Percentiles rank a stretch among this genome's conserved stretches.
These are phyloP conservation scores for Sebastes variabilis DNA, from an alignment of 2,797 vertebrate species.

Conservation along the genomic window DNA sequence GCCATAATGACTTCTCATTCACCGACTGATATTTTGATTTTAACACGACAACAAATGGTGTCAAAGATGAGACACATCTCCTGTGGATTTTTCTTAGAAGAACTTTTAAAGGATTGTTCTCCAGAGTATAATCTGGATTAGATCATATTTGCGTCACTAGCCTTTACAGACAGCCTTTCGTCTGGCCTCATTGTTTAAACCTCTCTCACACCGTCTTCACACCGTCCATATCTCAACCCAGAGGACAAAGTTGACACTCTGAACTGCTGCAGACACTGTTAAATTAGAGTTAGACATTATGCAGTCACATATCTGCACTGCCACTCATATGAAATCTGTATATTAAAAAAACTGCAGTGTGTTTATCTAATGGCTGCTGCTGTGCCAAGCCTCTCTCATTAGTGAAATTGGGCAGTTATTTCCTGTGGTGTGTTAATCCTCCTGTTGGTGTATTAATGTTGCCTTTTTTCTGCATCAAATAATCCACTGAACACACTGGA, in stretches of 20 bases:
- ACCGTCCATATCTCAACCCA: not conserved
- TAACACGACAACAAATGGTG: not conserved
- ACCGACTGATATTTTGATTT: slow-evolving; percentile 7
- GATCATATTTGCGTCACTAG: slow-evolving; percentile 39
- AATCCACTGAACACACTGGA: slow-evolving; percentile 27
- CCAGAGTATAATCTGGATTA: slow-evolving; percentile 58
- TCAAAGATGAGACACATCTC: not conserved
- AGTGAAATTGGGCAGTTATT: slow-evolving; percentile 67
- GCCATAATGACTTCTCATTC: not conserved
- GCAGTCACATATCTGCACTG: not conserved
- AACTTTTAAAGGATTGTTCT: slow-evolving; percentile 39
- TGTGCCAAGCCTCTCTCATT: slow-evolving; percentile 48
- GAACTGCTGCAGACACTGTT: not conserved
- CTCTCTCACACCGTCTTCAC: slow-evolving; percentile 11
- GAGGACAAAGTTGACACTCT: slow-evolving; percentile 1
- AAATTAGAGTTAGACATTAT: slow-evolving; percentile 7
- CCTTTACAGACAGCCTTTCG: slow-evolving; percentile 3
- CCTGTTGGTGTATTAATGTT: slow-evolving; percentile 44
- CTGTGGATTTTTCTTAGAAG: slow-evolving; percentile 28
- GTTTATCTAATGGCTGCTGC: slow-evolving; percentile 20
- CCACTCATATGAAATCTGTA: not conserved
- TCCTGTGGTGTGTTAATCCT: slow-evolving; percentile 57
- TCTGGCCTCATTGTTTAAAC: slow-evolving; percentile 11
- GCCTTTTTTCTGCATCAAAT: slow-evolving; percentile 36
- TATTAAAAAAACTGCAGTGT: not conserved